phyloP scores from a whole-genome alignment of 2,888 invertebrate species.

The Xylota sylvarum region DNA sequence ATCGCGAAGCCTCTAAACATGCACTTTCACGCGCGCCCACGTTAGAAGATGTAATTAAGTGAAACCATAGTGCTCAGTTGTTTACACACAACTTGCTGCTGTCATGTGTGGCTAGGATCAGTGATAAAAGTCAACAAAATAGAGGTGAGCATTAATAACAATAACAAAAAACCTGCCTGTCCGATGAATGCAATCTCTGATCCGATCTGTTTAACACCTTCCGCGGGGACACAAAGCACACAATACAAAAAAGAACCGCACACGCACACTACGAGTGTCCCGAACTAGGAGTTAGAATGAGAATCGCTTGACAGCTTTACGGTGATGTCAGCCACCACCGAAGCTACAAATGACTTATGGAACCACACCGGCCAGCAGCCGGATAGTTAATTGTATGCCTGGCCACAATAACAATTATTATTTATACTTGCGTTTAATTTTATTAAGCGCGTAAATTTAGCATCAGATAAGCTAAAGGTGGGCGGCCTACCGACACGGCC shows the following conservation, averaged over 20 bases:
- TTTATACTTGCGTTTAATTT: conserved; percentile 61
- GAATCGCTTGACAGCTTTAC: too few species aligned
- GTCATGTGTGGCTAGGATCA: conserved; percentile 22
- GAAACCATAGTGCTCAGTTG: background rate
- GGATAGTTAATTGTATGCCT: conserved; percentile 44
- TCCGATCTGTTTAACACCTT: conserved; percentile 35
- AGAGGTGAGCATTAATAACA: conserved; percentile 7
- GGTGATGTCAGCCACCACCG: background rate
- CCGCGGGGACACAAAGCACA: conserved; percentile 1
- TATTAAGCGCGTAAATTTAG: conserved; percentile 39
- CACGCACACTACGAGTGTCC: background rate
- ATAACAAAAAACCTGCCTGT: background rate
- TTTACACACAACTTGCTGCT: conserved; percentile 41
- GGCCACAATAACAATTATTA: conserved; percentile 60
- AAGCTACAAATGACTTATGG: too few species aligned
- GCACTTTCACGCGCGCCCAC: background rate
- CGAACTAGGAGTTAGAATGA: background rate
- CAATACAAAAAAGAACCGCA: background rate
- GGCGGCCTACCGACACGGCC: background rate
- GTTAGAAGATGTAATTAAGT: conserved; percentile 18
- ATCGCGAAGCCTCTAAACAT: conserved; percentile 6
- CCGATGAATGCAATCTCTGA: conserved; percentile 37
- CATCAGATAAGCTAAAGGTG: conserved; percentile 20
- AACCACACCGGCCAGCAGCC: background rate
- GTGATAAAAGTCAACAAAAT: conserved; percentile 22